Conservation (phyloP, 2,888 invertebrate species). For the Fissipunctia ypsillon region DNA sequence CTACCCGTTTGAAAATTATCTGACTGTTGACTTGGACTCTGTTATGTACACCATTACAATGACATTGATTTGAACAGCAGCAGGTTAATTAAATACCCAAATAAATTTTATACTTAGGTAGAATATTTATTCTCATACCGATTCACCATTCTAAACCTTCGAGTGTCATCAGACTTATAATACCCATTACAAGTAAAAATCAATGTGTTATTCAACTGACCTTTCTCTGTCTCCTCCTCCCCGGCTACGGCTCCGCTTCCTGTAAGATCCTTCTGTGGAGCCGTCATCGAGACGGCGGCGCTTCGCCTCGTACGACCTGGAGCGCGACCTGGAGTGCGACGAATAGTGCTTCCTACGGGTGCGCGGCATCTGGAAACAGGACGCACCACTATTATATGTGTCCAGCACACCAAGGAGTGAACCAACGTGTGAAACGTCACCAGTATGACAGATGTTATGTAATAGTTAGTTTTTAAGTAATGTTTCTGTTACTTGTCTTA, state of each 20-base stretch:
- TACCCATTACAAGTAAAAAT: neutral
- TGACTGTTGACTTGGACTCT: neutral
- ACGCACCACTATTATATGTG: slow-evolving; percentile 40
- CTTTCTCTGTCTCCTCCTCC: slow-evolving; percentile 90
- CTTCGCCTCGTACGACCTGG: slow-evolving; percentile 92
- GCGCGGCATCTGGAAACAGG: slow-evolving; percentile 94
- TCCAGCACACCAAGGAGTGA: slow-evolving; percentile 33
- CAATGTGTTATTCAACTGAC: slow-evolving; percentile 82
- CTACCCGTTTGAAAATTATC: neutral
- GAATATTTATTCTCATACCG: neutral
- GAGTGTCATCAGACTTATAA: neutral
- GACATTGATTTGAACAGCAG: slow-evolving; percentile 17
- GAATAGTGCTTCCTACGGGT: slow-evolving; percentile 95
- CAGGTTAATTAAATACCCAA: neutral
- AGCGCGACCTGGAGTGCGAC: slow-evolving; percentile 91
- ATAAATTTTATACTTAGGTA: slow-evolving; percentile 3
- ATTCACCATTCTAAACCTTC: neutral
- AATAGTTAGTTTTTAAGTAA: slow-evolving; percentile 54
- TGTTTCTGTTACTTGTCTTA: slow-evolving; percentile 18
- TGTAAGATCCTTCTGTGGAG: slow-evolving; percentile 84
- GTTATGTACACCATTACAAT: neutral
- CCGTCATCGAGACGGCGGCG: slow-evolving; percentile 92
- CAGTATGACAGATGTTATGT: slow-evolving; percentile 60
- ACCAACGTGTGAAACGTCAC: slow-evolving; percentile 55
- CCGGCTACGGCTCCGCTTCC: slow-evolving; percentile 87